These are phyloP conservation scores for Triops longicaudatus DNA, from an alignment of 1,140 invertebrate genomes.

Conservation along the genomic window DNA sequence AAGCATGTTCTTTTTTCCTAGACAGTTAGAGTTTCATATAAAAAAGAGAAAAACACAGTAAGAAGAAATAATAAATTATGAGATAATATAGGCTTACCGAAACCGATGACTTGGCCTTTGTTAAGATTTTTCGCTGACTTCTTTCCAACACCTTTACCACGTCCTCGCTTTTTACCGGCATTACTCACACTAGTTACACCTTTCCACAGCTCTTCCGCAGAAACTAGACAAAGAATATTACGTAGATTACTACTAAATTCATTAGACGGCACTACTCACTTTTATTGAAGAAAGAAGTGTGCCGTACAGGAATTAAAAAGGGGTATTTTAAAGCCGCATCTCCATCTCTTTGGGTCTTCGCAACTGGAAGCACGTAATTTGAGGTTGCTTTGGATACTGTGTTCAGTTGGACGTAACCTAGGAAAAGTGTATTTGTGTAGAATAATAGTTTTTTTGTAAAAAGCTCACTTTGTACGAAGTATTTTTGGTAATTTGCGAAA, in stretches of 20 bases:
- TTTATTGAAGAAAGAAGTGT: slow-evolving; percentile 47
- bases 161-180: slow-evolving; percentile 85
- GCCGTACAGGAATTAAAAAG: slow-evolving; percentile 31
- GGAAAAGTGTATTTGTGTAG: neutral
- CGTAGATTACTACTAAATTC: slow-evolving; percentile 20
- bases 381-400: neutral
- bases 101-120: slow-evolving; percentile 77
- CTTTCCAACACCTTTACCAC: slow-evolving; percentile 69
- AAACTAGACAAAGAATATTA: slow-evolving; percentile 45
- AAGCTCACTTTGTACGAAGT: neutral
- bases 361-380: neutral
- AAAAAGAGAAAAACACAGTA: slow-evolving; percentile 27
- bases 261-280: slow-evolving; percentile 39
- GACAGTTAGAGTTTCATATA: slow-evolving; percentile 25
- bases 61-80: slow-evolving; percentile 1
- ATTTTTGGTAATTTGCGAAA: neutral
- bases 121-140: slow-evolving; percentile 76
- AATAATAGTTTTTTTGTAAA: neutral
- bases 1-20: slow-evolving; percentile 65
- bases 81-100: slow-evolving; percentile 46
- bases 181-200: slow-evolving; percentile 90
- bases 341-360: neutral
- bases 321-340: neutral
- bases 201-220: slow-evolving; percentile 82
- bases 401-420: neutral